phyloP scores from a whole-genome alignment of 2,113 vertebrate species.

The Pangasianodon gigas region DNA sequence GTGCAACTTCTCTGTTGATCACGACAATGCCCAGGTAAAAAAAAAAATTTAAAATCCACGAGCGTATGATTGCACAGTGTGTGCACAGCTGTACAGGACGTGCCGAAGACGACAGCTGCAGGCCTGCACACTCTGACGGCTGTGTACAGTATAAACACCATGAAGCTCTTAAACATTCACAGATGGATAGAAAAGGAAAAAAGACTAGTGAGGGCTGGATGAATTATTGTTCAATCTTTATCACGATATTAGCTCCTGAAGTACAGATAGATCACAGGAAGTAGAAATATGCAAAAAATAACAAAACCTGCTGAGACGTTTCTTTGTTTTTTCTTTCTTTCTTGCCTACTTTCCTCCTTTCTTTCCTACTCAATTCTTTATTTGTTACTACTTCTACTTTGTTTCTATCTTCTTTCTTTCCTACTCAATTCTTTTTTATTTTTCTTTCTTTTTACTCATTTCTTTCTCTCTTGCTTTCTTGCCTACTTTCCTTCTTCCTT shows the following conservation, averaged over 20 bases:
- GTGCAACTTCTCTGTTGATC: constrained; percentile 98
- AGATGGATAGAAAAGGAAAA: neutral
- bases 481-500: too few relatives aligned
- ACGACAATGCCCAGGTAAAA: constrained; percentile 87
- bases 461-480: too few relatives aligned
- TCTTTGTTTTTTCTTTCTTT: neutral
- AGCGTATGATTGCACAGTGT: neutral
- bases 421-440: too few relatives aligned
- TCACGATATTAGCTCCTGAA: neutral
- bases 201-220: neutral
- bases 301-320: neutral
- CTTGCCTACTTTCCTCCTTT: neutral
- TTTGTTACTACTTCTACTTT: too few relatives aligned
- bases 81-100: neutral
- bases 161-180: neutral
- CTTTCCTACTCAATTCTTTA: too few relatives aligned
- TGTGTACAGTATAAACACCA: neutral
- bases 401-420: too few relatives aligned
- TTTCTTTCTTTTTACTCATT: too few relatives aligned
- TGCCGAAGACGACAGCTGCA: neutral
- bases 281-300: neutral
- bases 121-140: too few relatives aligned
- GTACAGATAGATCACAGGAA: neutral
- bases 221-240: neutral
- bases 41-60: neutral